Evolutionary conservation across 2,113 vertebrate genomes (phyloP), one percentile per base, ranked within the genome.

Genomic region (Eublepharis macularius): DNA sequence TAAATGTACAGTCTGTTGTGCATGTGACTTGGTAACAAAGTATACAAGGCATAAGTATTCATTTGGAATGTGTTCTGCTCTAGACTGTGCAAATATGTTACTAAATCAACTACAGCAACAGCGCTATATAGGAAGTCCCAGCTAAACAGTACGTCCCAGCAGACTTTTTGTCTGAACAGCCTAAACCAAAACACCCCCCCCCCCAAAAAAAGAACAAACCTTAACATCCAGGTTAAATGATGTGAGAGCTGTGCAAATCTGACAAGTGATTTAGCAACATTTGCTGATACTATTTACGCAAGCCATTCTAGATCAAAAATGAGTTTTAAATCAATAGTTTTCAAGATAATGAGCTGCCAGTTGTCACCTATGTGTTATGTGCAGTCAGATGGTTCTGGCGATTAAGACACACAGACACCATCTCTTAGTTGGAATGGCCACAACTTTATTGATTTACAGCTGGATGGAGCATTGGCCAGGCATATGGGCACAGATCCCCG

Each of bases 261-360:
- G 88, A 88, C 88, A 90, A 87, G 82, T 92, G 89, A 92, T 87
- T 94, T 91, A 94, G 84, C 89, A 94, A 80, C 86, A 92, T 86
- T 86, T 90, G 63, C 19, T 86, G 66, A 77, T 84, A 72, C 29
- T 84, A 68, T 14, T 51, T 85, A 81, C 66, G 81, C 12, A 86
- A 75, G 68, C 65, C 75, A 80, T 34, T 57, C 32, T 34, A 89
- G 39, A 39, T 34, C 45, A 76, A 73, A 68, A 73, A 36, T 69
- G 6, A 36, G 63, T 80, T 77, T 66, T 80, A 75, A 92, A 85
- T 36, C 10, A n/a, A 13, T 17, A 68, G 49, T 17, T 5, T 68
- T 29, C 68, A 74, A 78, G 66, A 70, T 49, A 66, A 12, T 80
- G 65, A 84, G 57, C 19, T 77, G 10, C 90, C 76, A 36, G 24